phyloP scores from a whole-genome alignment of 2,888 invertebrate genomes.

The Epistrophe eligans region DNA sequence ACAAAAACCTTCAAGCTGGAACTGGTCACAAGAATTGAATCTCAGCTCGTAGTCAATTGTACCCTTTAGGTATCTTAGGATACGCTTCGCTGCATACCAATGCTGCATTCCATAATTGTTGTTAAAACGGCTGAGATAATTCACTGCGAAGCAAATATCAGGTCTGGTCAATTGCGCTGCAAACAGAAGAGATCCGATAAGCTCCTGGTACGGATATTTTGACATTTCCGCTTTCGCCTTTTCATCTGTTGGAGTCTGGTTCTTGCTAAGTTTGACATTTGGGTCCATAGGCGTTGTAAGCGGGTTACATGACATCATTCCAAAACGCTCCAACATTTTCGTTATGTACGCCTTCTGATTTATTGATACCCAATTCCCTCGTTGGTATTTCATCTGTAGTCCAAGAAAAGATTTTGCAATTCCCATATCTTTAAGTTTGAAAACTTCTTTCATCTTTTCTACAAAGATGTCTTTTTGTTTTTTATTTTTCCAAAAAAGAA shows the following conservation, averaged over 20 bases:
- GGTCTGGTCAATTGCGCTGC: background rate
- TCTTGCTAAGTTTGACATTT: background rate
- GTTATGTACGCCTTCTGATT: background rate
- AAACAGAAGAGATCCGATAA: background rate
- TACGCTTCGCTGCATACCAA: background rate
- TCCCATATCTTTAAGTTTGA: background rate
- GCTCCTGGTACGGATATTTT: background rate
- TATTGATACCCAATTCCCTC: background rate
- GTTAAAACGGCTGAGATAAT: conserved; percentile 1
- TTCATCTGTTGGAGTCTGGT: background rate
- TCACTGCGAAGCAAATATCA: conserved; percentile 2
- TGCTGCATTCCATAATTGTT: conserved; percentile 7
- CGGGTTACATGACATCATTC: background rate
- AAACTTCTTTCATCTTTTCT: background rate
- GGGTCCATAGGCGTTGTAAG: background rate
- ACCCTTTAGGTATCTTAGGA: background rate
- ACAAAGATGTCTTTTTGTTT: background rate
- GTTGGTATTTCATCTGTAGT: background rate
- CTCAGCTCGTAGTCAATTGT: background rate
- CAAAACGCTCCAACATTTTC: conserved; percentile 8
- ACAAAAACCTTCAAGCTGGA: background rate
- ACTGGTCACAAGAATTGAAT: background rate
- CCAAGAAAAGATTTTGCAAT: background rate
- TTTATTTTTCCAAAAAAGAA: conserved; percentile 8
- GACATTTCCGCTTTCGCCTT: background rate